A percentile compares a stretch with the other conserved stretches of the same genome.
Conservation (phyloP, 2,888 invertebrate genomes). For the Xiphydria camelus region DNA sequence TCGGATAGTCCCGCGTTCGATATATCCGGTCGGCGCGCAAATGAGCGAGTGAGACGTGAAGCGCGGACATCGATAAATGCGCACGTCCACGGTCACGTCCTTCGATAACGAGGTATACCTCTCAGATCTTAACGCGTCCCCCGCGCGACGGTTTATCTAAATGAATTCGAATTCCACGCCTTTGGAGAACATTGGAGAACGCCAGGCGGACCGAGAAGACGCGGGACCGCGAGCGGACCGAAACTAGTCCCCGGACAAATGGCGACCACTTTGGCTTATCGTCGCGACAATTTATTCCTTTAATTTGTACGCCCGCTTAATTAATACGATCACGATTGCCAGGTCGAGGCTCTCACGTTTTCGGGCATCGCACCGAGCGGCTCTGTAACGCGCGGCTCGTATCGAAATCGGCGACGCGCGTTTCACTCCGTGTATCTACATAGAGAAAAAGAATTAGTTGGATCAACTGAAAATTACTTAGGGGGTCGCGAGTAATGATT, state of each 20-base stretch:
- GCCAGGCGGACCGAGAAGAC: neutral
- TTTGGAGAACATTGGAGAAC: neutral
- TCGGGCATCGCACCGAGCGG: no score
- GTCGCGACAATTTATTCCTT: constrained; percentile 16
- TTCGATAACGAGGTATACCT: constrained; percentile 1
- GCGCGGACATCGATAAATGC: no score
- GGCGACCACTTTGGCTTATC: constrained; percentile 13
- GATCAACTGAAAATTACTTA: no score
- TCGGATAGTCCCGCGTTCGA: no score
- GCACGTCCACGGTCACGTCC: no score
- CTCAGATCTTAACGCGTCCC: neutral
- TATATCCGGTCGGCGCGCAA: no score
- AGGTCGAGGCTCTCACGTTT: neutral
- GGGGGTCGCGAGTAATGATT: no score
- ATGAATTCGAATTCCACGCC: constrained; percentile 16
- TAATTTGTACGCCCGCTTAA: constrained; percentile 16
- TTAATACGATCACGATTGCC: constrained; percentile 15
- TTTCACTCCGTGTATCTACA: no score
- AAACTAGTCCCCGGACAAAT: constrained; percentile 12
- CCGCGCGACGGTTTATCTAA: constrained; percentile 12
- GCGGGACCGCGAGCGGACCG: constrained; percentile 3
- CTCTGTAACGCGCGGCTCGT: no score
- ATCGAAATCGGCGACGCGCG: no score
- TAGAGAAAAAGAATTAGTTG: no score
- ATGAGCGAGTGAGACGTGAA: no score